Evolutionary conservation across 2,888 invertebrate species (phyloP).

Genomic region (Hedya salicella): DNA sequence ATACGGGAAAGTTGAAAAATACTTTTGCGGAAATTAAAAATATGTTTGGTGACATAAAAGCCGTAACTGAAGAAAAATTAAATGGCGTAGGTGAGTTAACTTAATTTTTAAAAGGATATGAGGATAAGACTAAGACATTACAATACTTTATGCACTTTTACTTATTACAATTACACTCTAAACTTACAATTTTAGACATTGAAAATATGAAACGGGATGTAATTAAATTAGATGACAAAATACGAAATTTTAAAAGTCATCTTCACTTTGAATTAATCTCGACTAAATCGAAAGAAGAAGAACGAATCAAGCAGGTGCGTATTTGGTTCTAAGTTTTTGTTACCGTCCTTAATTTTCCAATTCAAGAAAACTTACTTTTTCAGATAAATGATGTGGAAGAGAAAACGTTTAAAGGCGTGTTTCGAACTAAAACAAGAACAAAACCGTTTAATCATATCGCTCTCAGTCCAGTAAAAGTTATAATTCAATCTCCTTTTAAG

Average conservation of each 20-base stretch:
- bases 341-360: neutral
- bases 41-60: slow-evolving; percentile 67
- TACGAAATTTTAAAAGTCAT: slow-evolving; percentile 60
- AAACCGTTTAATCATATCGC: slow-evolving; percentile 65
- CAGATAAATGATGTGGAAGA: slow-evolving; percentile 52
- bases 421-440: slow-evolving; percentile 48
- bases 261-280: slow-evolving; percentile 57
- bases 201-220: slow-evolving; percentile 67
- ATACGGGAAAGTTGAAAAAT: slow-evolving; percentile 54
- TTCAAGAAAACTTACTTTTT: slow-evolving; percentile 34
- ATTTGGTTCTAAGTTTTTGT: no score
- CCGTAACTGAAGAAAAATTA: slow-evolving; percentile 55
- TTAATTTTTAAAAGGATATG: neutral
- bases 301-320: slow-evolving; percentile 58
- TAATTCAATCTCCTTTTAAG: slow-evolving; percentile 73
- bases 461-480: slow-evolving; percentile 69
- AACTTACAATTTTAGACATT: slow-evolving; percentile 61
- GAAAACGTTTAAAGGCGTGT: slow-evolving; percentile 13
- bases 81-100: slow-evolving; percentile 58
- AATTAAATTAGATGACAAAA: slow-evolving; percentile 64
- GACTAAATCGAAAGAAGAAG: slow-evolving; percentile 56
- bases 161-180: no score
- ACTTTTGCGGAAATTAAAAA: slow-evolving; percentile 58
- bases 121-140: neutral
- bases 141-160: no score